Percentiles rank a stretch among this genome's conserved stretches.
Evolutionary conservation across 2,888 invertebrate species (phyloP).

Genomic region (Melolontha melolontha): DNA sequence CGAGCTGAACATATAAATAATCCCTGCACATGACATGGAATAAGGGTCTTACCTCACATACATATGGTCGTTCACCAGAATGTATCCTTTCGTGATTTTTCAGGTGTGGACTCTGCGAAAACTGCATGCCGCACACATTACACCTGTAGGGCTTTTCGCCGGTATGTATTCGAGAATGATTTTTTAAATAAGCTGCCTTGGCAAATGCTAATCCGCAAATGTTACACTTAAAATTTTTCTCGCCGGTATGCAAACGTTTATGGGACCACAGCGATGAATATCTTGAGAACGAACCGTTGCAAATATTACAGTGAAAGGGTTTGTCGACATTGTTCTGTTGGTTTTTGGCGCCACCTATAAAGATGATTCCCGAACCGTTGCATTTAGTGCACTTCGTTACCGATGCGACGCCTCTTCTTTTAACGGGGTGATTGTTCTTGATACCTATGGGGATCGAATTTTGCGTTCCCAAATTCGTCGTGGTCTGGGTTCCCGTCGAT

Average conservation of each 20-base stretch:
- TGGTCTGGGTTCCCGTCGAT: conserved; percentile 57
- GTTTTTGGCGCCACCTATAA: conserved; percentile 77
- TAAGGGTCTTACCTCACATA: conserved; percentile 72
- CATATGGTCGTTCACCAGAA: conserved; percentile 88
- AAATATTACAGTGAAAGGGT: conserved; percentile 90
- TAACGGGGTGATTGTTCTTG: conserved; percentile 78
- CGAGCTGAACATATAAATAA: too few species aligned
- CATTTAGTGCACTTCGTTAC: conserved; percentile 91
- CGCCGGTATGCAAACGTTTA: conserved; percentile 83
- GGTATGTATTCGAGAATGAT: conserved; percentile 88
- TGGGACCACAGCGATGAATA: conserved; percentile 92
- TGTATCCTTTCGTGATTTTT: conserved; percentile 91
- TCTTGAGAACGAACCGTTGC: conserved; percentile 74
- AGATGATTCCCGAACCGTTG: conserved; percentile 89
- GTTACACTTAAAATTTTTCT: conserved; percentile 89
- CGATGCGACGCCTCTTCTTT: conserved; percentile 83
- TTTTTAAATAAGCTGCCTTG: conserved; percentile 90
- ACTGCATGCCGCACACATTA: conserved; percentile 90
- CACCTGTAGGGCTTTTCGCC: conserved; percentile 75
- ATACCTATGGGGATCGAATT: conserved; percentile 67
- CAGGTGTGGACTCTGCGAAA: conserved; percentile 88
- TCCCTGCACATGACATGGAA: too few species aligned
- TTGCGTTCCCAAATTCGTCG: conserved; percentile 63
- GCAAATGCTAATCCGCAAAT: conserved; percentile 90
- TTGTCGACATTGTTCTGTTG: conserved; percentile 77